Percentiles rank a stretch among this genome's conserved stretches.
These are phyloP conservation scores for Drosophila teissieri DNA, from an alignment of 1,140 invertebrate species.

Conservation along the genomic window DNA sequence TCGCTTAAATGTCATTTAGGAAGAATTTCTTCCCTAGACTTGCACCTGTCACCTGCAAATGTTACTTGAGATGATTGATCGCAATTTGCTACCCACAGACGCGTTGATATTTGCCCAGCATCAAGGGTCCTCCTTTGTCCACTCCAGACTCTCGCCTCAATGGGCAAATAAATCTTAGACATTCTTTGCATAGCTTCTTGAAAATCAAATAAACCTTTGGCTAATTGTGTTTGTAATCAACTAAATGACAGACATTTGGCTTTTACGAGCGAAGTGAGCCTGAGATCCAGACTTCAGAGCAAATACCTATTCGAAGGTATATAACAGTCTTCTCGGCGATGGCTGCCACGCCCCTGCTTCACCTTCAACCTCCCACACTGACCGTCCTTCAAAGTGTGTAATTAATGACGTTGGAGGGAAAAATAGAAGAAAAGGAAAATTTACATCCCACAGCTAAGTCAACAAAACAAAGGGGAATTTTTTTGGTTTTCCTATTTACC, in stretches of 20 bases:
- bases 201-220: conserved; percentile 79
- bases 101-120: conserved; percentile 22
- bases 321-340: conserved; percentile 17
- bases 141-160: conserved; percentile 18
- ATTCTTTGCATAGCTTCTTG: conserved; percentile 59
- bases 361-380: conserved; percentile 36
- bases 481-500: conserved; percentile 23
- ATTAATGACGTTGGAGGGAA: conserved; percentile 61
- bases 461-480: conserved; percentile 67
- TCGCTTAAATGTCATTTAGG: conserved; percentile 24
- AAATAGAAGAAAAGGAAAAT: conserved; percentile 44
- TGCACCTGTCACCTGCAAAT: conserved; percentile 18
- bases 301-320: conserved; percentile 54
- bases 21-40: conserved; percentile 13
- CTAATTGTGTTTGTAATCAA: conserved; percentile 83
- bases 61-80: conserved; percentile 45
- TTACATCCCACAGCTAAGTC: conserved; percentile 61
- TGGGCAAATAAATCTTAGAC: conserved; percentile 41
- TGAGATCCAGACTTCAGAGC: conserved; percentile 33
- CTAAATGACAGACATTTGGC: conserved; percentile 77
- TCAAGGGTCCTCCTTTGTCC: conserved; percentile 18
- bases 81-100: conserved; percentile 31
- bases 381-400: conserved; percentile 44
- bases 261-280: conserved; percentile 34
- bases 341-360: conserved; percentile 24